phyloP scores from a whole-genome alignment of 2,888 invertebrate genomes.

The Eristalinus aeneus region DNA sequence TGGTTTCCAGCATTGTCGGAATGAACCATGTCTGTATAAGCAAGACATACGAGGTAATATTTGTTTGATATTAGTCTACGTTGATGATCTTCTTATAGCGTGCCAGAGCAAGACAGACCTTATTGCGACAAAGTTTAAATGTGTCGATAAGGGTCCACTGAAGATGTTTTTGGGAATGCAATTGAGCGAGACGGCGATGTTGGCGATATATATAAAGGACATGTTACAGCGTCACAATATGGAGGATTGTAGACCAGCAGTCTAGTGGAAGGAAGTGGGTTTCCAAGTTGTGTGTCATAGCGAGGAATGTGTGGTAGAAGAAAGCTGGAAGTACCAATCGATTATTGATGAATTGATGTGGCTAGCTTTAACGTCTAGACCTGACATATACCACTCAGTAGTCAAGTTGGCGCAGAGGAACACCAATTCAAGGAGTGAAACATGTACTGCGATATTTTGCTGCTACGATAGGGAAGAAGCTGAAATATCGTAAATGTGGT shows the following conservation, averaged over 20 bases:
- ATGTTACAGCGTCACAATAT: too few relatives aligned
- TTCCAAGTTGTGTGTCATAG: conserved; percentile 41
- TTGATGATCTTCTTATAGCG: conserved; percentile 26
- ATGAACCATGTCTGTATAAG: neutral
- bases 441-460: conserved; percentile 30
- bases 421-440: conserved; percentile 30
- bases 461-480: neutral
- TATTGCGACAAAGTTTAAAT: too few relatives aligned
- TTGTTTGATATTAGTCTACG: conserved; percentile 10
- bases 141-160: too few relatives aligned
- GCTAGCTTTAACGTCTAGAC: conserved; percentile 28
- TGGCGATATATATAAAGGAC: too few relatives aligned
- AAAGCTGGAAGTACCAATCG: conserved; percentile 7
- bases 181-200: too few relatives aligned
- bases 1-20: neutral
- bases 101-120: conserved; percentile 10
- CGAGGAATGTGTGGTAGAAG: conserved; percentile 2
- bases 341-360: conserved; percentile 18
- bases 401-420: too few relatives aligned
- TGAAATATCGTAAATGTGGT: conserved; percentile 32
- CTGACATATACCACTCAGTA: conserved; percentile 43
- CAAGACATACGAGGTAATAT: conserved; percentile 11
- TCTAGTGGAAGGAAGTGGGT: too few relatives aligned
- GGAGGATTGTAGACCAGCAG: too few relatives aligned
- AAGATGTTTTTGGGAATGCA: too few relatives aligned